Evolutionary conservation across 2,797 vertebrate species (phyloP), one percentile per base, ranked within the genome.

Genomic region (Perodicticus potto): DNA sequence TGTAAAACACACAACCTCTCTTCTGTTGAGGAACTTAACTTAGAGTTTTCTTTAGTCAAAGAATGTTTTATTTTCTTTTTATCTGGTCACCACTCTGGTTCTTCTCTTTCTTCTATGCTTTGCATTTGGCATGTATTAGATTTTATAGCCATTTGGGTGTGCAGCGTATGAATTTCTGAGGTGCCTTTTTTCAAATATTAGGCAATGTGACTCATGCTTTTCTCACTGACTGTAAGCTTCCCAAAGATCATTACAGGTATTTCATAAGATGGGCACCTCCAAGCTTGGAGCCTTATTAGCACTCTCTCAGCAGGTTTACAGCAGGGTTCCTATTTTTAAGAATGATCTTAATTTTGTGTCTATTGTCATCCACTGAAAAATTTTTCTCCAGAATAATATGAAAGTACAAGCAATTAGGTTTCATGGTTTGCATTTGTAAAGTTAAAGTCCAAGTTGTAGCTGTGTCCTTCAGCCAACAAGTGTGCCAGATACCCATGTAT

Each of bases 261-360:
- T 86, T 89, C 1, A 14, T 49, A 85, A 89, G 25, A 77, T 16
- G 67, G 78, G 25, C n/a, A 23, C 89, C 29, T 77, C n/a, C 80
- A 40, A 78, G 89, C 25, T 49, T 67, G 55, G n/a, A 88, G 72
- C 1, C 9, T 74, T 40, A 70, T 59, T 57, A 63, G 40, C 61
- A 25, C 7, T 37, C 49, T 65, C 65, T 34, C 19, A 76, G 22
- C 34, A 67, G 34, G 34, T 59, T 63, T 61, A 59, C 0, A 70
- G 20, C 23, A 83, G 20, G 23, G 16, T 88, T 59, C 14, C 19
- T 78, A 3, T 69, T 25, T 84, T 93, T 7, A 4, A 45, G 91
- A 92, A 80, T 70, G 4, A 92, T 70, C 43, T 93, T 70, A 61
- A 61, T 74, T 95, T 89, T 74, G 11, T 74, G 14, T 78, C 25